Base-by-base conservation (phyloP, 1,140 invertebrate genomes). In the Pseudoatta argentina region DNA sequence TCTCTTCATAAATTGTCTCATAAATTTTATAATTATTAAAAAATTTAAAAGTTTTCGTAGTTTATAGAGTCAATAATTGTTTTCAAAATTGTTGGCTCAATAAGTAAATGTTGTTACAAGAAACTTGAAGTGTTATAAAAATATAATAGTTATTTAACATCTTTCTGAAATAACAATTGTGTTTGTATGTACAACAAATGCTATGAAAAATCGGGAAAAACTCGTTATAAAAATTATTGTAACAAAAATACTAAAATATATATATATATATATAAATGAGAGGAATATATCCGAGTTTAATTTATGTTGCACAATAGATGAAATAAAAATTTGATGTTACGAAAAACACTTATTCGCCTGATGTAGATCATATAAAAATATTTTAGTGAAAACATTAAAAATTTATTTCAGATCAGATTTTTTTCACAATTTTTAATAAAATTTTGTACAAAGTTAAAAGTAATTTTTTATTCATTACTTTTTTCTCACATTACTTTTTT, bases 291-390 rank as follows among this genome's bases (percentile, higher is more conserved):
- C 8, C 63, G n/a, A 48, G 18, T 63, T 61, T 83, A 83, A 83
- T 82, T 73, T 24, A 59, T 61, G 39, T 34, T 61, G n/a, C 14
- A 4, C 55, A 12, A 30, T 14, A 39, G 7, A 53, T 39, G 10
- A 82, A 73, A 61, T 73, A 57, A 73, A 75, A 75, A 61, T 73
- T 63, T 16, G 39, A 83, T 75, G 71, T 75, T 24, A 30, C 39
- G 27, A 61, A 30, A 48, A 61, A 39, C 27, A 34, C 27, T 63
- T 71, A 61, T 83, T n/a, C 7, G 51, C 44, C 14, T 57, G 79
- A 27, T 0, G 44, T 30, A 48, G 18, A 34, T 61, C 18, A n/a
- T 55, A 18, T 55, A 30, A 83, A 83, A 73, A 72, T 6, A 59
- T 48, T 44, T 18, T 59, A 71, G 53, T 16, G 21, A 51, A 73